These are phyloP conservation scores for Drosophila tristis DNA, from an alignment of 1,140 invertebrate species.

Conservation along the genomic window DNA sequence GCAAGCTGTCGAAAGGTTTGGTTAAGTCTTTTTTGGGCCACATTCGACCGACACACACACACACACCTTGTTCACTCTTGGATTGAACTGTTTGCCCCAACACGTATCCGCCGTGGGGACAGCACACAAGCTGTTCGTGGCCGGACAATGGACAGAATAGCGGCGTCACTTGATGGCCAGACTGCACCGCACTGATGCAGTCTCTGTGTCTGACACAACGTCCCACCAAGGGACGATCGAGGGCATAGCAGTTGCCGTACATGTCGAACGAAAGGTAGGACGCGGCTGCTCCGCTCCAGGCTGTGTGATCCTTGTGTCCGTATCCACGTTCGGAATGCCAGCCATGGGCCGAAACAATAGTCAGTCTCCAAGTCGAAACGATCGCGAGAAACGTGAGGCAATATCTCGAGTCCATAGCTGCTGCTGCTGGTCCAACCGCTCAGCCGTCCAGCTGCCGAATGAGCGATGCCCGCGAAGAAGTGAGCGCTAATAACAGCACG, in stretches of 20 bases:
- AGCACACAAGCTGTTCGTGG: constrained; percentile 46
- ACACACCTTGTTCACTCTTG: constrained; percentile 38
- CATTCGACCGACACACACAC: not conserved
- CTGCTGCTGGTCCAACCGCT: constrained; percentile 15
- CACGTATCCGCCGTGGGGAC: constrained; percentile 52
- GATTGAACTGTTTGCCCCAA: constrained; percentile 5
- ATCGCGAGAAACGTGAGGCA: constrained; percentile 6
- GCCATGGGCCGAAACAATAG: not conserved
- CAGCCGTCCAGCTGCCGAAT: constrained; percentile 17
- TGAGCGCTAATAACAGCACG: constrained; percentile 7
- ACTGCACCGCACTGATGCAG: constrained; percentile 40
- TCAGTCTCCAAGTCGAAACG: not conserved
- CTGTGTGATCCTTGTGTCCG: not conserved
- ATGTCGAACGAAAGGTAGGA: constrained; percentile 22
- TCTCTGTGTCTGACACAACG: constrained; percentile 37
- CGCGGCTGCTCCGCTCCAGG: not conserved
- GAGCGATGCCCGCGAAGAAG: constrained; percentile 5
- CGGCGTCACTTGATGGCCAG: constrained; percentile 22
- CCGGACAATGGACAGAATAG: constrained; percentile 15
- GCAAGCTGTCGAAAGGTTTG: constrained; percentile 18
- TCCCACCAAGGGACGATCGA: constrained; percentile 41
- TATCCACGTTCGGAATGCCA: constrained; percentile 4
- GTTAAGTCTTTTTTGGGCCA: not conserved
- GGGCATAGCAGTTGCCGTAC: constrained; percentile 51
- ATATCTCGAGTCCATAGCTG: constrained; percentile 4